A percentile compares a stretch with the other conserved stretches of the same genome.
phyloP scores from a whole-genome alignment of 1,140 invertebrate genomes.

The Nephotettix cincticeps region DNA sequence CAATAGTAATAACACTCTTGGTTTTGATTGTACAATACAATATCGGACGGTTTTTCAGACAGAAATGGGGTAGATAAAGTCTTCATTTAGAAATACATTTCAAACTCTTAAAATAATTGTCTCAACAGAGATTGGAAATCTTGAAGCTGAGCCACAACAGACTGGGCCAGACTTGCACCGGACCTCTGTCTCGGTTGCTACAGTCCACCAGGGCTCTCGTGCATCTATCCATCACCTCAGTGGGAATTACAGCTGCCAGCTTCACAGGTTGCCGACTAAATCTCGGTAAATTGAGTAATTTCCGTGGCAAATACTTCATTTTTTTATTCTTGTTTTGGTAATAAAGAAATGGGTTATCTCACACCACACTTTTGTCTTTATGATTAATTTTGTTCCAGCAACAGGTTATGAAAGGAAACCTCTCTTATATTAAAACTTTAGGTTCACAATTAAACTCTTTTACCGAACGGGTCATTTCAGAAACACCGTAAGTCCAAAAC shows the following conservation, averaged over 20 bases:
- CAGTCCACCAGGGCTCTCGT: conserved; percentile 4
- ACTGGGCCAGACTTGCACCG: conserved; percentile 28
- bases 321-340: background rate
- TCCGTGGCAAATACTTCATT: background rate
- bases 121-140: conserved; percentile 27
- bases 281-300: conserved; percentile 7
- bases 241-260: conserved; percentile 26
- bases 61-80: too few relatives aligned
- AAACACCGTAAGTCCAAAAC: background rate
- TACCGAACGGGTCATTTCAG: too few relatives aligned
- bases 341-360: too few relatives aligned
- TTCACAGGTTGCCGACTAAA: conserved; percentile 18
- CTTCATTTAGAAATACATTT: too few relatives aligned
- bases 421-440: too few relatives aligned
- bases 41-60: too few relatives aligned
- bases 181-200: conserved; percentile 12
- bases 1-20: conserved; percentile 17
- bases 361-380: background rate
- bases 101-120: too few relatives aligned
- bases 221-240: conserved; percentile 17
- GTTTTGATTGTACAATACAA: too few relatives aligned
- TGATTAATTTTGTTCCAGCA: too few relatives aligned
- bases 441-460: too few relatives aligned
- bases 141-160: conserved; percentile 36
- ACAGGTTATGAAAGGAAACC: too few relatives aligned